A percentile compares a stretch with the other conserved stretches of the same genome.
Conservation (phyloP, 2,797 vertebrate genomes). For the Notolabrus celidotus region DNA sequence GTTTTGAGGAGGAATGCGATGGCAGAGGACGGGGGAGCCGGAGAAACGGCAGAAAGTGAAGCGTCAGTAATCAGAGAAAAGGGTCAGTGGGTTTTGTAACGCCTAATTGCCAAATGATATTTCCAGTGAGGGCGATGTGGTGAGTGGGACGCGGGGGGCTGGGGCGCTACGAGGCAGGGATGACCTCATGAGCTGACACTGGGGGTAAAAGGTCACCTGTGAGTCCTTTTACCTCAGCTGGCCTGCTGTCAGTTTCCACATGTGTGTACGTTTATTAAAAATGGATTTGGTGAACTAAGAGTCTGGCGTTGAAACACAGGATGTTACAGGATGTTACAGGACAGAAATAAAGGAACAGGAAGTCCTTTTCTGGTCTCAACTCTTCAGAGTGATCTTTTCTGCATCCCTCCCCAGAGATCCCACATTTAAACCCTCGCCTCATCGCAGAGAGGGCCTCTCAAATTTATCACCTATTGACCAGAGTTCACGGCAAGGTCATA, state of each 20-base stretch:
- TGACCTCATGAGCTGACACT: conserved; percentile 54
- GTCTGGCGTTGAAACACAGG: too few relatives aligned
- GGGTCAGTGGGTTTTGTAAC: conserved; percentile 37
- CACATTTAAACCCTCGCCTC: too few relatives aligned
- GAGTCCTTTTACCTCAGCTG: conserved; percentile 59
- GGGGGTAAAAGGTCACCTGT: conserved; percentile 62
- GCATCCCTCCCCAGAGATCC: too few relatives aligned
- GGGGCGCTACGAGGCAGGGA: conserved; percentile 27
- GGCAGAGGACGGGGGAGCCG: conserved; percentile 11
- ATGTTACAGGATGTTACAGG: too few relatives aligned
- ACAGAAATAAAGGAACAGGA: neutral
- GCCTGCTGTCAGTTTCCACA: too few relatives aligned
- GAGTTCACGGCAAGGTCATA: conserved; percentile 83
- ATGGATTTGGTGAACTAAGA: too few relatives aligned
- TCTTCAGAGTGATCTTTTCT: too few relatives aligned
- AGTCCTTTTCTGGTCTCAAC: neutral
- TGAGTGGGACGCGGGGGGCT: conserved; percentile 1
- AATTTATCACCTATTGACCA: conserved; percentile 77
- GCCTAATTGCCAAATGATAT: conserved; percentile 71
- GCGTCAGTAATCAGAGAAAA: conserved; percentile 13
- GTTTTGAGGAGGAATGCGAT: conserved; percentile 2
- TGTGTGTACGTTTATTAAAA: too few relatives aligned
- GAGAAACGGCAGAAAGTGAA: neutral
- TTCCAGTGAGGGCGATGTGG: conserved; percentile 56
- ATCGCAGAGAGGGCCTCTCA: conserved; percentile 63